These are phyloP conservation scores for Aselliscus stoliczkanus DNA, from an alignment of 2,797 vertebrate genomes.

Conservation along the genomic window DNA sequence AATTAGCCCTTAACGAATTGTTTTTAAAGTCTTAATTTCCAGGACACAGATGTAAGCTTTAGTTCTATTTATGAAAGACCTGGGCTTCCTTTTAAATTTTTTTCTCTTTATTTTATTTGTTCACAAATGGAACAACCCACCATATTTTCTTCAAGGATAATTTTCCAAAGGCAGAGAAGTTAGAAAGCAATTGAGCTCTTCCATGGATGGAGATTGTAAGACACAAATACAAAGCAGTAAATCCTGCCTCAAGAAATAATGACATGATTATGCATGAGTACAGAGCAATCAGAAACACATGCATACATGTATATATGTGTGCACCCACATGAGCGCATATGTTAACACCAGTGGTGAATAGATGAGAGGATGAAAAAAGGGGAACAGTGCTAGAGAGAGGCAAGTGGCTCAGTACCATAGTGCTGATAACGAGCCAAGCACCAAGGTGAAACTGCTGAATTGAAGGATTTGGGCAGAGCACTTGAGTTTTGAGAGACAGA, in stretches of 20 bases:
- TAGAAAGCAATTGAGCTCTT: not conserved
- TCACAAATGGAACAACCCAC: constrained; percentile 22
- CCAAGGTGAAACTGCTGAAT: not conserved
- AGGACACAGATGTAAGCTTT: constrained; percentile 31
- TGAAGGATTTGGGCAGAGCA: not conserved
- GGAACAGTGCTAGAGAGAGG: not conserved
- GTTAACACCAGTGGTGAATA: not conserved
- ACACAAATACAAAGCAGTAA: not conserved
- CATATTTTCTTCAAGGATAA: constrained; percentile 26
- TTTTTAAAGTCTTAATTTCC: constrained; percentile 54
- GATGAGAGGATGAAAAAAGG: not conserved
- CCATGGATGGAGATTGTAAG: constrained; percentile 7
- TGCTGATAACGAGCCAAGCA: not conserved
- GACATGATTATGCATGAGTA: not conserved
- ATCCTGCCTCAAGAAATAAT: not conserved
- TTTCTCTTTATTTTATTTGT: not conserved
- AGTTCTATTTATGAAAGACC: constrained; percentile 46
- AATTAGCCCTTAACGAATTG: constrained; percentile 49
- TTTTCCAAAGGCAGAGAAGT: not conserved
- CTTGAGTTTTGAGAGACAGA: not conserved
- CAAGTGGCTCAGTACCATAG: not conserved
- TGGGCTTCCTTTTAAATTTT: not conserved
- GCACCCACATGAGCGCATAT: not conserved
- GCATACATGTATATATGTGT: not conserved
- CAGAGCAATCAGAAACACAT: not conserved